These are phyloP conservation scores for Ranitomeya imitator DNA, from an alignment of 2,113 vertebrate species.

Conservation along the genomic window DNA sequence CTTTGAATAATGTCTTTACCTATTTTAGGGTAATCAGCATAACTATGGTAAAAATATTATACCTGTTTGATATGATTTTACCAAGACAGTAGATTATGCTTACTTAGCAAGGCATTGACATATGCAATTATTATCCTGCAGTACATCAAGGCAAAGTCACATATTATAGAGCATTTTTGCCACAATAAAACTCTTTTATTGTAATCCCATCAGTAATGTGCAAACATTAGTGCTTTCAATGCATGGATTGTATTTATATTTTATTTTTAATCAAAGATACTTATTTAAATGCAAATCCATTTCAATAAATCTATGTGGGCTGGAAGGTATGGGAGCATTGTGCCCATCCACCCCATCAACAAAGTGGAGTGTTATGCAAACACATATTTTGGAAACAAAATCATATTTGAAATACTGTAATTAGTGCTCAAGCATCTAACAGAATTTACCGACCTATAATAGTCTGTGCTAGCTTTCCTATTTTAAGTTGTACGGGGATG, in stretches of 20 bases:
- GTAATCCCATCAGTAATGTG: slow-evolving; percentile 51
- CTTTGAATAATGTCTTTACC: neutral
- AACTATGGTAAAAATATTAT: slow-evolving; percentile 11
- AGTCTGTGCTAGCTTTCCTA: slow-evolving; percentile 27
- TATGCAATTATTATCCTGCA: slow-evolving; percentile 39
- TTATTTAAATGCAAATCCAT: slow-evolving; percentile 54
- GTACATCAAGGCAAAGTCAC: slow-evolving; percentile 22
- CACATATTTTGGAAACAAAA: slow-evolving; percentile 48
- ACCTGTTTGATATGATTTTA: neutral
- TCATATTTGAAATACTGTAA: slow-evolving; percentile 55
- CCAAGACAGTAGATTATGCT: slow-evolving; percentile 6
- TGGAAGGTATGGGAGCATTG: slow-evolving; percentile 40
- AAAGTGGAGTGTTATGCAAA: slow-evolving; percentile 49
- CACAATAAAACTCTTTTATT: slow-evolving; percentile 53
- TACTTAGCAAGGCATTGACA: slow-evolving; percentile 35
- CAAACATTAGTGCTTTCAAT: slow-evolving; percentile 47
- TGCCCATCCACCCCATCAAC: slow-evolving; percentile 36
- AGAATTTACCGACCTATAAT: slow-evolving; percentile 46
- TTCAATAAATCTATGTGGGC: slow-evolving; percentile 47
- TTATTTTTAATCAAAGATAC: slow-evolving; percentile 53
- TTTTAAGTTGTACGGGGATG: slow-evolving; percentile 48
- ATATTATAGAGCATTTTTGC: slow-evolving; percentile 41
- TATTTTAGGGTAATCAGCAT: slow-evolving; percentile 19
- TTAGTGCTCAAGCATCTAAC: slow-evolving; percentile 49
- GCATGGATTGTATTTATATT: slow-evolving; percentile 38